Conservation (phyloP, 2,113 vertebrate species). For the Gambusia affinis region DNA sequence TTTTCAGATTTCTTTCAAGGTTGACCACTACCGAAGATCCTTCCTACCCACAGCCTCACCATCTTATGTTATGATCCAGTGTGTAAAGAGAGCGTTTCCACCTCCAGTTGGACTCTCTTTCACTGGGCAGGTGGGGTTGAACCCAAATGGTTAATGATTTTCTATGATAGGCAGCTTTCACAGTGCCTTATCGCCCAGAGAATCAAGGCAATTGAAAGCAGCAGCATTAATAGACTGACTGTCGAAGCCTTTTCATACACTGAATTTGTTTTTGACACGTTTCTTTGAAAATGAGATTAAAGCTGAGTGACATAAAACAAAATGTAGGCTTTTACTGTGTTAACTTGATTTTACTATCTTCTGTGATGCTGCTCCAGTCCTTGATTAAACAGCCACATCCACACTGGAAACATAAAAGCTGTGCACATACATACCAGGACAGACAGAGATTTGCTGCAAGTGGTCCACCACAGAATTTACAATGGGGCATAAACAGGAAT, state of each 20-base stretch:
- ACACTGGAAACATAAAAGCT: neutral
- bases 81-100: too few relatives aligned
- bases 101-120: too few relatives aligned
- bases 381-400: neutral
- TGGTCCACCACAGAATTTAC: too few relatives aligned
- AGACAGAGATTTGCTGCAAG: neutral
- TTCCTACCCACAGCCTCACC: too few relatives aligned
- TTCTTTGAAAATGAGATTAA: neutral
- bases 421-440: neutral
- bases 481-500: conserved; percentile 12
- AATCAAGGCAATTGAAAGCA: neutral
- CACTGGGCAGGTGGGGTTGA: too few relatives aligned
- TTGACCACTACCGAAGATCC: too few relatives aligned
- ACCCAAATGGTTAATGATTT: too few relatives aligned
- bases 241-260: neutral
- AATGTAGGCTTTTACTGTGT: neutral
- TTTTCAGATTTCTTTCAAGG: too few relatives aligned
- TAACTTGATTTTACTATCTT: neutral
- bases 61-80: too few relatives aligned
- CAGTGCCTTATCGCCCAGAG: too few relatives aligned
- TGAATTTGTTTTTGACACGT: neutral
- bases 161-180: too few relatives aligned
- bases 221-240: neutral
- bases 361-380: neutral
- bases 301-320: neutral